phyloP scores from a whole-genome alignment of 2,888 invertebrate species.

The Drepanosiphum platanoidis region DNA sequence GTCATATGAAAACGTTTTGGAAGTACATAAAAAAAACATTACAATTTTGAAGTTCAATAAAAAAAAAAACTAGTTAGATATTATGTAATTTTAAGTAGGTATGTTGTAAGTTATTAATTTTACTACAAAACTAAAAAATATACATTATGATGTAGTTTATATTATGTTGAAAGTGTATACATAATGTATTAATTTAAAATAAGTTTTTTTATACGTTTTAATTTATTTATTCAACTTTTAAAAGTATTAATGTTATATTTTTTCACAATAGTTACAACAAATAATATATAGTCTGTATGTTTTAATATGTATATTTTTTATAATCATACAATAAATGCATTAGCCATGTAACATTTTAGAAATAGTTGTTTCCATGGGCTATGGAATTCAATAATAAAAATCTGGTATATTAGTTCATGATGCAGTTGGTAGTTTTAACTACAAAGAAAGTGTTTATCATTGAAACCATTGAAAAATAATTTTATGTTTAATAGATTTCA shows the following conservation, averaged over 20 bases:
- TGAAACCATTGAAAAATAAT: too few relatives aligned
- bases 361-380: too few relatives aligned
- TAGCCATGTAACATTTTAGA: background rate
- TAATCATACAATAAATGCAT: background rate
- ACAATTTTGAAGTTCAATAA: background rate
- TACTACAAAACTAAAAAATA: background rate
- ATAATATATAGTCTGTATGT: background rate
- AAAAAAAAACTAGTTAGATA: background rate
- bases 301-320: background rate
- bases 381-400: too few relatives aligned
- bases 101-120: background rate
- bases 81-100: background rate
- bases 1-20: slow-evolving; percentile 49
- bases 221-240: background rate
- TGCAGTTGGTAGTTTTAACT: too few relatives aligned
- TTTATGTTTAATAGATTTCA: too few relatives aligned
- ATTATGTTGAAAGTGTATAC: background rate
- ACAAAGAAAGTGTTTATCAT: too few relatives aligned
- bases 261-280: background rate
- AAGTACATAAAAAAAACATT: slow-evolving; percentile 38
- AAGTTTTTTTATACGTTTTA: background rate
- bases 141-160: background rate
- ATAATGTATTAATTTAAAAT: background rate
- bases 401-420: too few relatives aligned
- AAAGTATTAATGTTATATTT: background rate